Conservation (phyloP, 2,113 vertebrate species). For the Electrona antarctica region DNA sequence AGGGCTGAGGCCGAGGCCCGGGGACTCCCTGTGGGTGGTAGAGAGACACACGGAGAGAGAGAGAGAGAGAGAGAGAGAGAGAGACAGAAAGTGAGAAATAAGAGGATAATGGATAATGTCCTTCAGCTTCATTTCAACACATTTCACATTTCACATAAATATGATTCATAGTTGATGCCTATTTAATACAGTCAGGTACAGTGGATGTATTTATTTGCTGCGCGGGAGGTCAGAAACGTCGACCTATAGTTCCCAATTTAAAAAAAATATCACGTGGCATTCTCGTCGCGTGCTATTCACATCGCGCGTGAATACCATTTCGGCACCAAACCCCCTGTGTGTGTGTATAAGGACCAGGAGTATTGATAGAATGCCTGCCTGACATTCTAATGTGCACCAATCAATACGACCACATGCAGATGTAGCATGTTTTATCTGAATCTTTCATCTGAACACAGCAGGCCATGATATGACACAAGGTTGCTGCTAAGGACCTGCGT, state of each 20-base stretch:
- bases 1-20: constrained; percentile 94
- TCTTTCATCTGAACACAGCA: constrained; percentile 41
- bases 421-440: constrained; percentile 22
- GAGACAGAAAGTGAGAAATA: constrained; percentile 15
- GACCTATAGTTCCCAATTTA: too few species aligned
- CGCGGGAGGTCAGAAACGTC: too few species aligned
- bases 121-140: constrained; percentile 17
- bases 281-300: too few species aligned
- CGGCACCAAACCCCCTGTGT: too few species aligned
- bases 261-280: too few species aligned
- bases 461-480: constrained; percentile 25
- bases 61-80: constrained; percentile 9
- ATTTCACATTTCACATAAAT: background rate
- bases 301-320: too few species aligned
- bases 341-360: too few species aligned
- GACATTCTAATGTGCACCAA: background rate
- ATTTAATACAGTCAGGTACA: too few species aligned
- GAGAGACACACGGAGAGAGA: background rate
- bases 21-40: constrained; percentile 85
- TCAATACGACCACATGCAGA: constrained; percentile 40
- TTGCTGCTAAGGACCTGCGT: constrained; percentile 34
- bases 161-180: too few species aligned
- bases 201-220: too few species aligned
- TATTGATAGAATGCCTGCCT: background rate
- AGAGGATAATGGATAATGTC: constrained; percentile 16